Conservation (phyloP, 2,888 invertebrate genomes). For the Pandemis heparana region DNA sequence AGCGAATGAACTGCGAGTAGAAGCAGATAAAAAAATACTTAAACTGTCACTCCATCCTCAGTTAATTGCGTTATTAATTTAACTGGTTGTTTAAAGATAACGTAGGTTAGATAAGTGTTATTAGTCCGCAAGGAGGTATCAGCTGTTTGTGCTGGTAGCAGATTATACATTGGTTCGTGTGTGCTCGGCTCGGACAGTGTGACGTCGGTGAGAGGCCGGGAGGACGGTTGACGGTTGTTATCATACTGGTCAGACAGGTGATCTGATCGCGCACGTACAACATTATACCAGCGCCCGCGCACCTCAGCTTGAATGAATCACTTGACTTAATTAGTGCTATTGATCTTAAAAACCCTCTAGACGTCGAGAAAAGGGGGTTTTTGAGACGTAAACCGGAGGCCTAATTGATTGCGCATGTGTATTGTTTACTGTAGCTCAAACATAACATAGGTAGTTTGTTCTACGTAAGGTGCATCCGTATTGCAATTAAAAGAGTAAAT, state of each 20-base stretch:
- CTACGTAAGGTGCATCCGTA: too few species aligned
- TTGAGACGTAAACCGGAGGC: background rate
- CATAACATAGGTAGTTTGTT: too few species aligned
- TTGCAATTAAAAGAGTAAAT: too few species aligned
- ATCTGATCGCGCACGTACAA: conserved; percentile 28
- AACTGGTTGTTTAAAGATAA: background rate
- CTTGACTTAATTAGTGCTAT: conserved; percentile 19
- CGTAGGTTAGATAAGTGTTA: background rate
- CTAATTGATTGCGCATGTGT: background rate
- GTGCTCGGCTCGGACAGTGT: conserved; percentile 8
- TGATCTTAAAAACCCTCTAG: background rate
- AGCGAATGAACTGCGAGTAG: conserved; percentile 7
- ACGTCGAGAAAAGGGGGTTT: conserved; percentile 14
- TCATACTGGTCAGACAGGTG: conserved; percentile 38
- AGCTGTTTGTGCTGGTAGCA: conserved; percentile 5
- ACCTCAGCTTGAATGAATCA: conserved; percentile 42
- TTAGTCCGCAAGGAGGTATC: conserved; percentile 1
- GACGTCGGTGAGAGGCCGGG: conserved; percentile 19
- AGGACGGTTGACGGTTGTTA: conserved; percentile 33
- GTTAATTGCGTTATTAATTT: background rate
- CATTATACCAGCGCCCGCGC: conserved; percentile 22
- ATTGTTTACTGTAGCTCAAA: background rate
- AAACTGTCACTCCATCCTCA: background rate
- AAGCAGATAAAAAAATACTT: background rate
- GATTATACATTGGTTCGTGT: background rate